Percentiles rank a stretch among this genome's conserved stretches.
Evolutionary conservation across 1,140 invertebrate genomes (phyloP).

Genomic region (Drosophila melanogaster): Release_6_plus_ISO1_MT NT_033779.5:20398501-20399000

Average conservation of each 20-base stretch:
- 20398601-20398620: conserved; percentile 10
- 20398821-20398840: conserved; percentile 52
- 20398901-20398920: conserved; percentile 38
- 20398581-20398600: conserved; percentile 1
- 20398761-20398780: conserved; percentile 41
- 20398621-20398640: conserved; percentile 23
- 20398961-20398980: conserved; percentile 12
- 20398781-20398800: conserved; percentile 26
- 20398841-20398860: conserved; percentile 36
- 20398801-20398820: conserved; percentile 39
- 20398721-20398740: conserved; percentile 15
- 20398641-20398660: conserved; percentile 34
- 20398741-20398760: conserved; percentile 4
- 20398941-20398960: background rate
- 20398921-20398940: conserved; percentile 6
- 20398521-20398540: background rate
- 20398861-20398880: conserved; percentile 17
- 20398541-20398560: background rate
- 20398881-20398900: conserved; percentile 40
- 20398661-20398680: conserved; percentile 24
- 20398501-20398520: too few species aligned
- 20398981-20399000: conserved; percentile 22
- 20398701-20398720: conserved; percentile 21
- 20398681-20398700: conserved; percentile 27
- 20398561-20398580: background rate